Percentiles rank a stretch among this genome's conserved stretches.
phyloP scores from a whole-genome alignment of 2,113 vertebrate genomes.

The Gymnarchus niloticus region DNA sequence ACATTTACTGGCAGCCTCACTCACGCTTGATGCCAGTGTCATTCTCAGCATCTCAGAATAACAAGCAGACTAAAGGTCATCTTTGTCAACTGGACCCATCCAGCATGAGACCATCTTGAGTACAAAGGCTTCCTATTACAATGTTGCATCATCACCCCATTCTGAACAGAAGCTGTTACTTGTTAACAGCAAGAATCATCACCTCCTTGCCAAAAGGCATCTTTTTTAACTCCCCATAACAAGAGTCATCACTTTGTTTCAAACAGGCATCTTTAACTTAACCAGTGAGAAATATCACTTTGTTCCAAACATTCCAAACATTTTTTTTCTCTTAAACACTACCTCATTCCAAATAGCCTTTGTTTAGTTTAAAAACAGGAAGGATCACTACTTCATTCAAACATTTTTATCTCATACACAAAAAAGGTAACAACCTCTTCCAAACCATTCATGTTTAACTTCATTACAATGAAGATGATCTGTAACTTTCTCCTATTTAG shows the following conservation, averaged over 20 bases:
- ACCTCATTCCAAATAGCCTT: background rate
- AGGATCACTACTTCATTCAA: background rate
- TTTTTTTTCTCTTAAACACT: background rate
- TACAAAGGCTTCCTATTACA: background rate
- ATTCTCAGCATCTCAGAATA: background rate
- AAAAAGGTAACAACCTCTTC: background rate
- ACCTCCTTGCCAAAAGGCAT: background rate
- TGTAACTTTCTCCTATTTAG: background rate
- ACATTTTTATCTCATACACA: background rate
- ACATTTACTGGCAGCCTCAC: background rate
- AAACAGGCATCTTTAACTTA: background rate
- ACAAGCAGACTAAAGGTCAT: background rate
- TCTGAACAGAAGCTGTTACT: background rate
- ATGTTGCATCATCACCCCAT: background rate
- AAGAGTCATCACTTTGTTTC: background rate
- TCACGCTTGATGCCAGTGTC: background rate
- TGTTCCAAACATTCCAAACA: background rate
- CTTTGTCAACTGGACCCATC: background rate
- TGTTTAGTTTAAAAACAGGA: background rate
- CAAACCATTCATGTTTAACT: background rate
- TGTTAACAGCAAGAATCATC: background rate
- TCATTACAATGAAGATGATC: background rate
- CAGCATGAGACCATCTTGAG: background rate
- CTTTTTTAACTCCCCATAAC: background rate
- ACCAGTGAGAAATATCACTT: background rate